Conservation (phyloP, 2,113 vertebrate species). For the Petaurus breviceps region DNA sequence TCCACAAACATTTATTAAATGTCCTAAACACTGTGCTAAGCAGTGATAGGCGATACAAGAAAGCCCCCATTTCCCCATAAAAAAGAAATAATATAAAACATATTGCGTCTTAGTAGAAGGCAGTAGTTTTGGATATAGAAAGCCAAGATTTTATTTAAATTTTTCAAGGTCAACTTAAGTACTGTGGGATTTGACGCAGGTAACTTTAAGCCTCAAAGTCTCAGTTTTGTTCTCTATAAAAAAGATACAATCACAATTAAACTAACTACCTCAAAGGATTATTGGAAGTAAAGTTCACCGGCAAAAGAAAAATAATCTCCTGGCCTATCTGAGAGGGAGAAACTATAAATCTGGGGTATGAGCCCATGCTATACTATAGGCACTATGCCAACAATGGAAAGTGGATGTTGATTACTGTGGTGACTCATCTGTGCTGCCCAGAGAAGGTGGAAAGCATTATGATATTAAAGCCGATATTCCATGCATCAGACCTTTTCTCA, state of each 20-base stretch:
- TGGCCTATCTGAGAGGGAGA: neutral
- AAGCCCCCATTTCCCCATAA: neutral
- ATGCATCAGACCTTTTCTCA: neutral
- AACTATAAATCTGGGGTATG: neutral
- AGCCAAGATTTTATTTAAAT: neutral
- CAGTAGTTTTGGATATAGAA: neutral
- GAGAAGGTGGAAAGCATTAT: neutral
- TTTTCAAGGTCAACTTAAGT: neutral
- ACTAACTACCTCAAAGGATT: neutral
- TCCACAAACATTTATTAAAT: neutral
- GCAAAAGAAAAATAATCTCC: neutral
- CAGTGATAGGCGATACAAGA: neutral
- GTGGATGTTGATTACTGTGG: neutral
- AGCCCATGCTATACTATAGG: neutral
- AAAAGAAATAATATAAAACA: neutral
- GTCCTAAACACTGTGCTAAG: neutral
- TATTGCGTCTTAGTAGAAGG: neutral
- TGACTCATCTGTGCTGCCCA: neutral
- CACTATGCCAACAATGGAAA: neutral
- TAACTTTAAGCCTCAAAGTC: neutral
- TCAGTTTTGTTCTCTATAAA: neutral
- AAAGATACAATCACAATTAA: neutral
- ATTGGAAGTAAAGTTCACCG: neutral
- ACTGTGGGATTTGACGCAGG: neutral
- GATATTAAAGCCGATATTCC: neutral